Evolutionary conservation across 2,888 invertebrate species (phyloP), one percentile per base, ranked within the genome.

Genomic region (Scaptomyza flava): DNA sequence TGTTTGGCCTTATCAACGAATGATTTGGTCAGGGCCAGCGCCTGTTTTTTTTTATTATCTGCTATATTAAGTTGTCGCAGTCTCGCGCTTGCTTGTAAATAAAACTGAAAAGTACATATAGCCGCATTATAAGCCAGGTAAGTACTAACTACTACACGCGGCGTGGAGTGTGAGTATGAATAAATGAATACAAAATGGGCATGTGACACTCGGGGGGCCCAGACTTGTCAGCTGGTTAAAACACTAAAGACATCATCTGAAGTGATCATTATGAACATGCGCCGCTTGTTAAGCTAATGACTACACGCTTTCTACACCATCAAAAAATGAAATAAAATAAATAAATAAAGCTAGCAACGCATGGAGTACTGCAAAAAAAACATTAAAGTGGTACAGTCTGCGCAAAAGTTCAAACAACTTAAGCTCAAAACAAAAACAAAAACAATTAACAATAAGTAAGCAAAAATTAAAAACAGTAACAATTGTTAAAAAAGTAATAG

Each of bases 231-330:
- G 69, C 79, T 77, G 75, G 52, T 63, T 64, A 43, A 66, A 66
- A 51, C 43, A 47, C 41, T 67, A 50, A 60, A 71, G 63, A 67
- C 62, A 53, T 34, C 36, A 41, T 57, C 61, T 58, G 27, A 74
- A 69, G 59, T 57, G 56, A 62, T 62, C 54, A 54, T 57, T 61
- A 14, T 38, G 38, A 65, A 46, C 73, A 81, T 83, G 84, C 58
- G 68, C 68, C 59, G 79, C 65, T 81, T 68, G 84, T 81, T 77
- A 58, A 57, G 54, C 80, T 77, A 77, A 82, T 77, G 71, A 77
- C 68, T 73, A 71, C 64, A 79, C 82, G 80, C 82, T 85, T 82
- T 85, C 82, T 81, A 79, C 75, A 60, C 65, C 75, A 57, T 34
- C 42, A 17, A 27, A 27, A 27, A 27, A 27, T 1, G 5, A 6